phyloP scores from a whole-genome alignment of 1,140 invertebrate species.

The Epicauta chinensis region DNA sequence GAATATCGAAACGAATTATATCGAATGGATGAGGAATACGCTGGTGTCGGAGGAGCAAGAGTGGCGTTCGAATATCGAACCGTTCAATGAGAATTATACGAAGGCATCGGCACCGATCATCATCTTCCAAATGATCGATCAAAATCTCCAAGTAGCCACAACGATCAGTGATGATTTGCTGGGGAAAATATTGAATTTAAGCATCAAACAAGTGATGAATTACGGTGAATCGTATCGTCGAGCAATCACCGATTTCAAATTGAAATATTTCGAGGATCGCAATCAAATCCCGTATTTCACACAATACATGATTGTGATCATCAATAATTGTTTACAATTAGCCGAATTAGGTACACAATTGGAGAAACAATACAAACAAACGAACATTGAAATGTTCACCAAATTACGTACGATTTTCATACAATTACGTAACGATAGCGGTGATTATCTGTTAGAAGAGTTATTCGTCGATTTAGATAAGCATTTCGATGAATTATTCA shows the following conservation, averaged over 20 bases:
- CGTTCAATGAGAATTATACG: constrained; percentile 73
- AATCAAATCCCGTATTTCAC: constrained; percentile 75
- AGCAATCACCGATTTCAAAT: constrained; percentile 82
- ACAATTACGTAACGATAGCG: constrained; percentile 66
- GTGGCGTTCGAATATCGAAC: constrained; percentile 65
- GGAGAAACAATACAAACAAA: constrained; percentile 71
- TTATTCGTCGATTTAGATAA: constrained; percentile 83
- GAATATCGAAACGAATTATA: constrained; percentile 88
- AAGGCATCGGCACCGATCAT: constrained; percentile 92
- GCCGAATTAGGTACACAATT: constrained; percentile 80
- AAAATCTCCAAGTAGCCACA: constrained; percentile 84
- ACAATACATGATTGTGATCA: constrained; percentile 88
- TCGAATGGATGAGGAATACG: constrained; percentile 95
- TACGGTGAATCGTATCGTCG: constrained; percentile 82
- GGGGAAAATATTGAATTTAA: constrained; percentile 75
- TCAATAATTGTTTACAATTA: constrained; percentile 89
- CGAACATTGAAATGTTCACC: constrained; percentile 52
- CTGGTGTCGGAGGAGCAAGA: constrained; percentile 84
- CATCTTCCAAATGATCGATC: constrained; percentile 97
- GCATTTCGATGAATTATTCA: constrained; percentile 84
- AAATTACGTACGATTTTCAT: constrained; percentile 39
- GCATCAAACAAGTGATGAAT: constrained; percentile 82
- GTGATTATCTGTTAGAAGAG: constrained; percentile 82
- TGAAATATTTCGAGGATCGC: constrained; percentile 58
- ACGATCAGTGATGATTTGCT: constrained; percentile 76